Percentiles rank a stretch among this genome's conserved stretches.
phyloP scores from a whole-genome alignment of 2,113 vertebrate species.

The Carassius carassius region DNA sequence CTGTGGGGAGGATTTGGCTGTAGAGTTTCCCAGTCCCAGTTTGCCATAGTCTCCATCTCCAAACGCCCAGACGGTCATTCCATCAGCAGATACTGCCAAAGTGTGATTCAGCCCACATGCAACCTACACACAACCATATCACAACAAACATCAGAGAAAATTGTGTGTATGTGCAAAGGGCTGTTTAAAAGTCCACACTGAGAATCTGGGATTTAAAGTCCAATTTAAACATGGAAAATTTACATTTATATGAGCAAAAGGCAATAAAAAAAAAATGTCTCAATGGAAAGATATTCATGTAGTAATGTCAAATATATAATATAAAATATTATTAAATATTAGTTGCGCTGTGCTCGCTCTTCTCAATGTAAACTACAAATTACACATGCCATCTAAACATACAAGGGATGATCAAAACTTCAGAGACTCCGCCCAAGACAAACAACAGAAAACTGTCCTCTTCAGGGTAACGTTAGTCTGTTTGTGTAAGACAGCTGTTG shows the following conservation, averaged over 20 bases:
- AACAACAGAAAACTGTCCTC: no score
- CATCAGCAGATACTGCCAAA: slow-evolving; percentile 76
- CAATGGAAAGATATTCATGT: background rate
- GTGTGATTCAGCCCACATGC: slow-evolving; percentile 83
- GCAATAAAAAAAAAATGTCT: background rate
- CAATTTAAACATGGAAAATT: background rate
- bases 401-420: no score
- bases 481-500: no score
- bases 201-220: background rate
- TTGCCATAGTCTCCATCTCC: slow-evolving; percentile 83
- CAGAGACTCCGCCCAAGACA: no score
- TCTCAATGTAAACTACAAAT: no score
- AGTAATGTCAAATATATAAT: no score
- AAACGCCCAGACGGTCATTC: slow-evolving; percentile 79
- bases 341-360: no score
- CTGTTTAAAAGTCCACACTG: background rate
- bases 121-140: slow-evolving; percentile 65
- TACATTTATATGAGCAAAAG: background rate
- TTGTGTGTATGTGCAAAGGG: background rate
- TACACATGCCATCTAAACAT: no score
- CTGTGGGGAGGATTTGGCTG: slow-evolving; percentile 80
- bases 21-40: slow-evolving; percentile 77
- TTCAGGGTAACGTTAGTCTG: no score
- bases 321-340: no score
- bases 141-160: background rate